Conservation (phyloP, 2,797 vertebrate genomes). For the Uromys caudimaculatus region DNA sequence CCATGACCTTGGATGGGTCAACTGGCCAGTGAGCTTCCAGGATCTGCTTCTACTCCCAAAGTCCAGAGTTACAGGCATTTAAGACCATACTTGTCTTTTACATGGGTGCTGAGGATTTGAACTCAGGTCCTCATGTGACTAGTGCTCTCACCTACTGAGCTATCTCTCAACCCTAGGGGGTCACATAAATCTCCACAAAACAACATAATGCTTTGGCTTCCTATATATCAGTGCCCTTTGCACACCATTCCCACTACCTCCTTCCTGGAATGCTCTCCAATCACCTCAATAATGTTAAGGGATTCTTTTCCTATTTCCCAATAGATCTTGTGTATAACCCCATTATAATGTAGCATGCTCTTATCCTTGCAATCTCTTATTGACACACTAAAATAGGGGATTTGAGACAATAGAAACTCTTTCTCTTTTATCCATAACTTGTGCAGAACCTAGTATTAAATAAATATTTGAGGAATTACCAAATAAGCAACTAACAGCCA, state of each 20-base stretch:
- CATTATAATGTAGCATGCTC: neutral
- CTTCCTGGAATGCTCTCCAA: neutral
- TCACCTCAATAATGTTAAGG: neutral
- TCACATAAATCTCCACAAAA: neutral
- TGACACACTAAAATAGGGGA: neutral
- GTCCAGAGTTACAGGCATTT: neutral
- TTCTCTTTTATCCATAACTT: conserved; percentile 18
- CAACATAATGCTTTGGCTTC: neutral
- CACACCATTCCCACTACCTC: neutral
- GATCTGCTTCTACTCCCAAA: neutral
- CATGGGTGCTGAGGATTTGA: neutral
- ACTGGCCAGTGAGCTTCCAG: neutral
- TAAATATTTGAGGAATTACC: conserved; percentile 51
- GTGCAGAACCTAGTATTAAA: conserved; percentile 15
- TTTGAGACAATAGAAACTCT: conserved; percentile 35
- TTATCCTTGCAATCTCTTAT: neutral
- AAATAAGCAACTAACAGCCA: conserved; percentile 43
- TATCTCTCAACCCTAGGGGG: neutral
- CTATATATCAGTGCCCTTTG: neutral
- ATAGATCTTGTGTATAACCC: neutral
- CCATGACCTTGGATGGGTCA: too few relatives aligned
- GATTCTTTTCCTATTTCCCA: neutral
- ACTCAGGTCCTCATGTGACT: neutral
- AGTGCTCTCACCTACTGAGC: neutral
- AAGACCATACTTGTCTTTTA: neutral